Conservation (phyloP, 1,140 invertebrate species). For the Potamilus streckersoni region DNA sequence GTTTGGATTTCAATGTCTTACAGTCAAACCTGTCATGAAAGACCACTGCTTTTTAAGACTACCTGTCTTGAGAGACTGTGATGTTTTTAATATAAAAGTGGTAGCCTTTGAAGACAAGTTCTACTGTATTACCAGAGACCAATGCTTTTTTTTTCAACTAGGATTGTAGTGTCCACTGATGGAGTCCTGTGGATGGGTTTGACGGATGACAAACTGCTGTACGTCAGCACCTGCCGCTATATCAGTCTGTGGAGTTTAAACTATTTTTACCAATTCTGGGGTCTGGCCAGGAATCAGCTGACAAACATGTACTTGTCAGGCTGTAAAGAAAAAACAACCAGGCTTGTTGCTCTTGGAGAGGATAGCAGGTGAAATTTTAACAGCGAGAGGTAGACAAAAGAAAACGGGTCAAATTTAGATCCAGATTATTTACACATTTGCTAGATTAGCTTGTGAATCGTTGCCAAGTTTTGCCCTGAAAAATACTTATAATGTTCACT, state of each 20-base stretch:
- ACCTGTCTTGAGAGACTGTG: too few species aligned
- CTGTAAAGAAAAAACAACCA: conserved; percentile 50
- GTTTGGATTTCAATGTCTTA: too few species aligned
- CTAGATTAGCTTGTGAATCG: too few species aligned
- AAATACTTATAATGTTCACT: too few species aligned
- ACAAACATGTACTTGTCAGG: conserved; percentile 48
- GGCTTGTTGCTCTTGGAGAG: conserved; percentile 56
- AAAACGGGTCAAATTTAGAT: too few species aligned
- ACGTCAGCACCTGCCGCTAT: conserved; percentile 55
- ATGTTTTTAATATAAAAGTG: too few species aligned
- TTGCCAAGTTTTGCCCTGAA: too few species aligned
- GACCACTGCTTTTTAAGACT: too few species aligned
- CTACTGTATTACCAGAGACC: background rate
- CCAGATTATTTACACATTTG: too few species aligned
- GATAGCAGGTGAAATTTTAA: conserved; percentile 58
- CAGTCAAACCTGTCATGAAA: too few species aligned
- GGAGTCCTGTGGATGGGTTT: conserved; percentile 66
- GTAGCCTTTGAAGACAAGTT: background rate
- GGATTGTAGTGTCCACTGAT: conserved; percentile 57
- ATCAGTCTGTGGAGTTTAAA: conserved; percentile 65
- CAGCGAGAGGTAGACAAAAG: background rate
- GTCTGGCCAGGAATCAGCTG: conserved; percentile 51
- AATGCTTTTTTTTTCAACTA: conserved; percentile 22
- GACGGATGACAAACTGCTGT: conserved; percentile 63
- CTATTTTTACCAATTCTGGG: conserved; percentile 62